These are phyloP conservation scores for Threskiornis aethiopicus DNA, from an alignment of 2,797 vertebrate species.

Conservation along the genomic window DNA sequence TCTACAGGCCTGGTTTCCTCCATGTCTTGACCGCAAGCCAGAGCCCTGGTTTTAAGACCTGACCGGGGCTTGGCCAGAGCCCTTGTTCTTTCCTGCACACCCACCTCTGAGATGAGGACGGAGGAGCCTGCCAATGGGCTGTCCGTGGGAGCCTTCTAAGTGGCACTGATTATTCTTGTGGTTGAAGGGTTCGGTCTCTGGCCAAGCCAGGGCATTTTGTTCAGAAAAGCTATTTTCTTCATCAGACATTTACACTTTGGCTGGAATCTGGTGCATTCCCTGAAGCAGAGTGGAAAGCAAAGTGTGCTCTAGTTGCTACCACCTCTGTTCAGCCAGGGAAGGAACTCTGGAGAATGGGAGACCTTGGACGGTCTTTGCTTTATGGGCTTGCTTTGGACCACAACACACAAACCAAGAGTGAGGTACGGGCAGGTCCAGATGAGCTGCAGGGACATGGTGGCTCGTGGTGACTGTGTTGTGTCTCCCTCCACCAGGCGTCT, in stretches of 20 bases:
- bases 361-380: not conserved
- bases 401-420: not conserved
- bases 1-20: not conserved
- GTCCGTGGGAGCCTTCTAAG: not conserved
- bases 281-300: not conserved
- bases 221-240: not conserved
- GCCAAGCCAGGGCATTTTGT: not conserved
- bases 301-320: not conserved
- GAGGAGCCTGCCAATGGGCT: no score
- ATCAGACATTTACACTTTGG: accelerated
- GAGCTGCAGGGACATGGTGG: not conserved
- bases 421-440: not conserved
- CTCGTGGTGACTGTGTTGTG: not conserved
- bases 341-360: not conserved
- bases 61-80: not conserved
- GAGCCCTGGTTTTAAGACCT: not conserved
- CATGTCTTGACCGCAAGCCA: accelerated
- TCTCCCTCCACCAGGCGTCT: slow-evolving; percentile 67
- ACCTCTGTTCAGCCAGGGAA: not conserved
- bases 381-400: not conserved
- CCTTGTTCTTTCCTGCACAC: not conserved
- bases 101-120: not conserved
- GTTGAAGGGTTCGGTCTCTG: accelerated
- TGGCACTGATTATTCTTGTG: not conserved
- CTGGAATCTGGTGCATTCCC: not conserved